phyloP scores from a whole-genome alignment of 2,888 invertebrate genomes.

The Caenorhabditis imperialis region DNA sequence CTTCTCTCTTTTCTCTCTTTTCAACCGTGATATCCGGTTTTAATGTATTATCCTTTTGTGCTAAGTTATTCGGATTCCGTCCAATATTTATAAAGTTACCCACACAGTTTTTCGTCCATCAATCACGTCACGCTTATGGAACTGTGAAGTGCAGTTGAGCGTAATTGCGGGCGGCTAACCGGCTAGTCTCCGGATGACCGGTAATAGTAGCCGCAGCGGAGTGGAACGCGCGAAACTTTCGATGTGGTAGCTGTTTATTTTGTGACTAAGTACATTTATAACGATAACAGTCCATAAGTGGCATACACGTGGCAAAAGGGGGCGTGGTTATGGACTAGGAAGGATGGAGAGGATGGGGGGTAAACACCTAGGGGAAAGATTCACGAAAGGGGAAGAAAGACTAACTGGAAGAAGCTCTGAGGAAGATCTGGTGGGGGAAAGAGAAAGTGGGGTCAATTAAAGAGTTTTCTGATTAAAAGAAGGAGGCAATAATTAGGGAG shows the following conservation, averaged over 20 bases:
- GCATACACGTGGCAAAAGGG: conserved; percentile 27
- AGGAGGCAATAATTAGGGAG: conserved; percentile 1
- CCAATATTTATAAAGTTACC: conserved; percentile 30
- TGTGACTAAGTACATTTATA: conserved; percentile 2
- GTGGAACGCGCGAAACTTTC: conserved; percentile 23
- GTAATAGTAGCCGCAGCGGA: conserved; percentile 22
- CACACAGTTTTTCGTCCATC: conserved; percentile 20
- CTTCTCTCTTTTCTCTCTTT: conserved; percentile 9
- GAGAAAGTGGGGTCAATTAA: neutral
- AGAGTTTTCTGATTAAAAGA: no score
- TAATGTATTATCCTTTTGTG: conserved; percentile 29
- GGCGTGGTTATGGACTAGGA: conserved; percentile 28
- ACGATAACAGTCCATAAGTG: conserved; percentile 20
- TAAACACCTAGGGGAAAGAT: neutral
- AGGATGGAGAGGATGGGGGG: no score
- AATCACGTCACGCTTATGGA: conserved; percentile 44
- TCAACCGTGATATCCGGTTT: conserved; percentile 27
- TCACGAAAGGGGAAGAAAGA: conserved; percentile 8
- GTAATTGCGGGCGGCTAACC: conserved; percentile 31
- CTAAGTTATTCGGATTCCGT: conserved; percentile 44
- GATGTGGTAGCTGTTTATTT: conserved; percentile 27
- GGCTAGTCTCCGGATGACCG: conserved; percentile 33
- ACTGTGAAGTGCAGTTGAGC: conserved; percentile 35
- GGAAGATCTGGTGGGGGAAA: neutral
- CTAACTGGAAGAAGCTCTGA: conserved; percentile 3